Evolutionary conservation across 2,888 invertebrate genomes (phyloP).

Genomic region (Phytoseiulus persimilis): DNA sequence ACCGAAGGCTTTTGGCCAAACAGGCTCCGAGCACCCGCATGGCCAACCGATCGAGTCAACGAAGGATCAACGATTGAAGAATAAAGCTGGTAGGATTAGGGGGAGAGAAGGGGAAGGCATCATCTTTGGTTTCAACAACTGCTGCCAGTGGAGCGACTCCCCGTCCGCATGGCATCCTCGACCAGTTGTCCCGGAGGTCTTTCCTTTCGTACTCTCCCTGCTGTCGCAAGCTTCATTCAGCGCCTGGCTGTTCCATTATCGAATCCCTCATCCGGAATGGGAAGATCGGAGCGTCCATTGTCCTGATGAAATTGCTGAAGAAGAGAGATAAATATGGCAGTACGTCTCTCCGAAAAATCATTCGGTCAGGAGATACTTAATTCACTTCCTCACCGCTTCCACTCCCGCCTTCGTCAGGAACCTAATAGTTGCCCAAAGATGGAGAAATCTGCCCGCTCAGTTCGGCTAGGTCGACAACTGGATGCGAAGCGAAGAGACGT

Average conservation of each 20-base stretch:
- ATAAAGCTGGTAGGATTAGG: not conserved
- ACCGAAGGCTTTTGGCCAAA: not conserved
- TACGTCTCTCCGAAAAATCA: too few species aligned
- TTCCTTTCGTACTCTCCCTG: not conserved
- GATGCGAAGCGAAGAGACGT: too few species aligned
- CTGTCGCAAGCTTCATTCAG: not conserved
- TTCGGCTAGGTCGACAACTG: too few species aligned
- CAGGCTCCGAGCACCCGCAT: not conserved
- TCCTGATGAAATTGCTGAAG: not conserved
- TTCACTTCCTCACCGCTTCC: too few species aligned
- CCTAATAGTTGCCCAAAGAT: too few species aligned
- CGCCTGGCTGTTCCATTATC: not conserved
- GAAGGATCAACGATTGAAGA: not conserved
- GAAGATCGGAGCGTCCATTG: not conserved
- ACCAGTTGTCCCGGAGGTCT: not conserved
- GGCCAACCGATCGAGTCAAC: not conserved
- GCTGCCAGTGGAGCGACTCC: not conserved
- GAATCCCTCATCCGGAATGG: not conserved
- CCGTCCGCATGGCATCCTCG: not conserved
- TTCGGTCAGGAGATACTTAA: too few species aligned
- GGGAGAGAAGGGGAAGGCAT: not conserved
- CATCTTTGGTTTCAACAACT: not conserved
- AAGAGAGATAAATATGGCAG: too few species aligned
- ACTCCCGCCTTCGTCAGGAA: too few species aligned
- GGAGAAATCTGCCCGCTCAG: too few species aligned